Base-by-base conservation (phyloP, 2,797 vertebrate genomes). In the Siniperca obscura region DNA sequence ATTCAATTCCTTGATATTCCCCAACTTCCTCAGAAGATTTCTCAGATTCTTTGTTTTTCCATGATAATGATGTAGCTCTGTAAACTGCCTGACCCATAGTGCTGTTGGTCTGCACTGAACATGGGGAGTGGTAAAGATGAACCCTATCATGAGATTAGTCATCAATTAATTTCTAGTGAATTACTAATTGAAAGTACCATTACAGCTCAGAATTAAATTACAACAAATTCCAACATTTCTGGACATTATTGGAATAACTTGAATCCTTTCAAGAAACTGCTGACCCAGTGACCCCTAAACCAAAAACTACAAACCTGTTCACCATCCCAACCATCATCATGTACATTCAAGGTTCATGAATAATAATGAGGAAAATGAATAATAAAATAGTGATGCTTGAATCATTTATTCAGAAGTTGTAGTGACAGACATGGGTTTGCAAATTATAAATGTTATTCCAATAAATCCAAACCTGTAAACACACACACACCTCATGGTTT, bases 381-480 rank as follows among this genome's bases (percentile, higher is more conserved):
- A 42, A 38, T 17, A 68, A 56, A 65, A 62, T 11, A 48, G 13
- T 42, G 27, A 71, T 42, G 13, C 56, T 81, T 57, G 0, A 67
- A 60, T 77, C 1, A 38, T 90, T 90, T 92, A 90, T 90, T 91
- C 21, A 74, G 65, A 75, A 70, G 78, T 50, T 85, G 57, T 19
- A 78, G 22, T 82, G 70, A 87, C 30, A 80, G 79, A 85, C 42
- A 78, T 13, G 10, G 2, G 7, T 57, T 72, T 83, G 22, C 22
- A 78, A 78, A 81, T 70, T 10, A 74, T 50, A 60, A 56, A 62
- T 82, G 52, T 50, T 55, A 71, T 12, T 22, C 36, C 21, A 78
- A 52, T 40, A 52, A 81, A 62, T 65, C 10, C 74, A 78, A 69
- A 56, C 13, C 59, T 73, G 72, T 62, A 46, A 70, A 69, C 67